Evolutionary conservation across 2,113 vertebrate genomes (phyloP).

Genomic region (Mesoclemmys tuberculata): DNA sequence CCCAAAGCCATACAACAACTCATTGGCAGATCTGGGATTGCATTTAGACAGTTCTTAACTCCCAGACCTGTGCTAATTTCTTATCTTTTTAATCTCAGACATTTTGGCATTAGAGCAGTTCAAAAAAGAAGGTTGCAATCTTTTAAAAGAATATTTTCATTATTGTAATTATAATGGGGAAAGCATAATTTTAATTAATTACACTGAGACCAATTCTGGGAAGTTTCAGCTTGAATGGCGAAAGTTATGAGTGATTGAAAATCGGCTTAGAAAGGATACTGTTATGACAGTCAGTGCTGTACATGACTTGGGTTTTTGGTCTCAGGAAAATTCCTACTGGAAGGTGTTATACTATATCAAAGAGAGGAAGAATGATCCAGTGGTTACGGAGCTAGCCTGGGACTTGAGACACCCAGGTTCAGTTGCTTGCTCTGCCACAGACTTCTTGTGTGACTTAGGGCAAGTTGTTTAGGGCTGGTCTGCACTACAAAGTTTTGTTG

Average conservation of each 20-base stretch:
- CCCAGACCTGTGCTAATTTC: not conserved
- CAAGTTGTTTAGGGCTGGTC: not conserved
- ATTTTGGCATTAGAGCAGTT: not conserved
- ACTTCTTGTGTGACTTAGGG: not conserved
- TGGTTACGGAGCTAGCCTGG: not conserved
- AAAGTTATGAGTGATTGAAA: slow-evolving; percentile 15
- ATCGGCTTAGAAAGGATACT: slow-evolving; percentile 3
- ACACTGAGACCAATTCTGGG: not conserved
- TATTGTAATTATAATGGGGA: not conserved
- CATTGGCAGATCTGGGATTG: not conserved
- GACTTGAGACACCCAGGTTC: not conserved
- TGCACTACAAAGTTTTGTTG: too few species aligned
- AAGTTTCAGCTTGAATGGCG: not conserved
- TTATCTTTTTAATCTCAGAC: not conserved
- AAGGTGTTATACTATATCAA: not conserved
- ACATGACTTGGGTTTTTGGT: slow-evolving; percentile 19
- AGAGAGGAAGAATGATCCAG: slow-evolving; percentile 17
- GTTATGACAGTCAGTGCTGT: slow-evolving; percentile 15
- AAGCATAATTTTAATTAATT: not conserved
- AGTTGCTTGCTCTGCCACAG: not conserved
- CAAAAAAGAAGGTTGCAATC: not conserved
- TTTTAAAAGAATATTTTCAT: not conserved
- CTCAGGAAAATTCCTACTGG: slow-evolving; percentile 22
- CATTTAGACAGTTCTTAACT: not conserved
- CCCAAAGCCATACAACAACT: not conserved